Conservation (phyloP, 2,113 vertebrate species). For the Chascanopsetta lugubris region DNA sequence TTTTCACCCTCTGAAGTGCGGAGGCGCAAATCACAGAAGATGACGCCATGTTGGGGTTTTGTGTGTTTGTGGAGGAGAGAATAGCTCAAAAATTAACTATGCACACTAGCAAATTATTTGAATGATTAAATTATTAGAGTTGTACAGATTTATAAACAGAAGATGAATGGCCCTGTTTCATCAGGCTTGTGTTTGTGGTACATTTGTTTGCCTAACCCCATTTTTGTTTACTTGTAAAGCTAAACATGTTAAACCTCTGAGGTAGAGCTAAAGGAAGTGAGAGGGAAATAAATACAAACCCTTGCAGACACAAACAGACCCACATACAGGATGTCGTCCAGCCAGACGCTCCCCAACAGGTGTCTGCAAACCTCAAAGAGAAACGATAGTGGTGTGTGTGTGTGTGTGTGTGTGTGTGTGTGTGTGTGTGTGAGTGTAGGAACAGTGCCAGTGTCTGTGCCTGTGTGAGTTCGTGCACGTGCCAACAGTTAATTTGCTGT, state of each 20-base stretch:
- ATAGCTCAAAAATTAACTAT: neutral
- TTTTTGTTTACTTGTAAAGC: neutral
- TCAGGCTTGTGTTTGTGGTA: constrained; percentile 10
- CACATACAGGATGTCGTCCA: constrained; percentile 34
- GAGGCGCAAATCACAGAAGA: constrained; percentile 21
- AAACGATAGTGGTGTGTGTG: neutral
- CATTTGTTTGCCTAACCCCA: constrained; percentile 22
- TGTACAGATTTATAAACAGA: neutral
- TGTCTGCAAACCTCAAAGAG: constrained; percentile 35
- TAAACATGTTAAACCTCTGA: constrained; percentile 7
- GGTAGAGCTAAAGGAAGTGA: constrained; percentile 46
- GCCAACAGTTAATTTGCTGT: constrained; percentile 11
- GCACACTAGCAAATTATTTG: too few species aligned
- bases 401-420: constrained; percentile 18
- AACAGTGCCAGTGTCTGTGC: constrained; percentile 15
- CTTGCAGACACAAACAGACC: constrained; percentile 24
- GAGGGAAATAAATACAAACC: constrained; percentile 40
- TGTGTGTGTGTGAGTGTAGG: constrained; percentile 6
- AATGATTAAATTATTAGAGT: too few species aligned
- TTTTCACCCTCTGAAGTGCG: constrained; percentile 49
- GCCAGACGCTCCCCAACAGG: constrained; percentile 43
- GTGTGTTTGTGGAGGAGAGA: neutral
- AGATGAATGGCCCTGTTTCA: constrained; percentile 29
- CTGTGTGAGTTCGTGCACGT: constrained; percentile 23
- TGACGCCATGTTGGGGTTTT: constrained; percentile 53